These are phyloP conservation scores for Cephus rjabovi DNA, from an alignment of 2,888 invertebrate species.

Conservation along the genomic window DNA sequence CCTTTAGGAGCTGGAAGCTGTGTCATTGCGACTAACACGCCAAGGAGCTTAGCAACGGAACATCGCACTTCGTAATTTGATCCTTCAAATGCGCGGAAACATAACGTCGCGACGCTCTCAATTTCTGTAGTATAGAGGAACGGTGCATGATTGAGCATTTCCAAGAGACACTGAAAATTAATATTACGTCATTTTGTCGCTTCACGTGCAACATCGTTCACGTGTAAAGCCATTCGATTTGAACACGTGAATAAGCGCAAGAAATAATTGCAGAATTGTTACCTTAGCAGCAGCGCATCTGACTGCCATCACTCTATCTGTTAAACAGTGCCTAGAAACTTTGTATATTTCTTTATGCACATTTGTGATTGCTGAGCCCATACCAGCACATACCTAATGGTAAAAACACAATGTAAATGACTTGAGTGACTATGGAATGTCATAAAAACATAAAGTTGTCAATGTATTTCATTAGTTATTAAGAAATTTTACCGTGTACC, in stretches of 20 bases:
- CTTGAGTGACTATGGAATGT: constrained; percentile 5
- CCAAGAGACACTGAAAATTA: constrained; percentile 79
- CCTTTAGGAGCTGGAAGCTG: constrained; percentile 75
- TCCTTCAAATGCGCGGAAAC: constrained; percentile 91
- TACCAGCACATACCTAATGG: constrained; percentile 84
- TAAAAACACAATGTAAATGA: constrained; percentile 19
- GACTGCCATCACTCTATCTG: constrained; percentile 93
- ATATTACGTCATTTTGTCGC: background rate
- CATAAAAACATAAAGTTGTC: background rate
- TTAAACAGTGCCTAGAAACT: constrained; percentile 86
- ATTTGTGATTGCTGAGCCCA: constrained; percentile 92
- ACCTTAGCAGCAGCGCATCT: constrained; percentile 91
- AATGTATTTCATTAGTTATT: background rate
- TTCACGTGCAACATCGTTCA: background rate
- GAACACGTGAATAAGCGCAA: background rate
- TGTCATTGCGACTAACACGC: constrained; percentile 87
- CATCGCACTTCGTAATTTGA: constrained; percentile 93
- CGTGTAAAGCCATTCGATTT: background rate
- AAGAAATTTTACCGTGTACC: background rate
- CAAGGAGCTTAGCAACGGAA: constrained; percentile 91
- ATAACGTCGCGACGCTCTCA: constrained; percentile 91
- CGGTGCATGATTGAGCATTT: constrained; percentile 88
- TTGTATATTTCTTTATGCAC: constrained; percentile 92
- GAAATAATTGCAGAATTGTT: constrained; percentile 21
- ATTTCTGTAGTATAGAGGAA: constrained; percentile 89